Evolutionary conservation across 2,888 invertebrate species (phyloP).

Genomic region (Nephrocerus scutellatus): DNA sequence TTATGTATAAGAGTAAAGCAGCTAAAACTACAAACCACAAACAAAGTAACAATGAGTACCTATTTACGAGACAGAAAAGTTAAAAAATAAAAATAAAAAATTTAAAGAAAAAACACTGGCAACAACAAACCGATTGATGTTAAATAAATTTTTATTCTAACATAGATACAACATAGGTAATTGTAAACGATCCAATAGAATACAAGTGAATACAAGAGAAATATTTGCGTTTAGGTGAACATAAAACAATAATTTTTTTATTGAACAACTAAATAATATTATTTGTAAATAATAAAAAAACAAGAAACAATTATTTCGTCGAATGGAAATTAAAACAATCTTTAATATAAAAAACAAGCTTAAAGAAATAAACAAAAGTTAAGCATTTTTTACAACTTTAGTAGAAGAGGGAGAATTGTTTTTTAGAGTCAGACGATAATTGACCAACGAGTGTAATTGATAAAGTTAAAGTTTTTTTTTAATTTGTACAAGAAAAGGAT

Average conservation of each 20-base stretch:
- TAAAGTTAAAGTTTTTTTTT: no score
- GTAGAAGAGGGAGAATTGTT: no score
- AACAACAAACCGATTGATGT: constrained; percentile 3
- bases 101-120: constrained; percentile 6
- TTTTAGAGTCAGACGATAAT: no score
- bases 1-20: no score
- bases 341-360: constrained; percentile 3
- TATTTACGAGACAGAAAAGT: constrained; percentile 14
- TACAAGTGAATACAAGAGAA: constrained; percentile 12
- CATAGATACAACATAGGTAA: constrained; percentile 12
- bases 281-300: constrained; percentile 18
- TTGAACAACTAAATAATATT: constrained; percentile 16
- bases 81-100: constrained; percentile 8
- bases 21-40: constrained; percentile 4
- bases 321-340: constrained; percentile 2
- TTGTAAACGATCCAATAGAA: constrained; percentile 4
- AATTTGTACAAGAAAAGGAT: no score
- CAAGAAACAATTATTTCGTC: constrained; percentile 6
- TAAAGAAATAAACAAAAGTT: constrained; percentile 7
- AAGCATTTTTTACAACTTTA: constrained; percentile 7
- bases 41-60: constrained; percentile 16
- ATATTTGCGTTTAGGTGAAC: constrained; percentile 28
- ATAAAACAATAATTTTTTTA: constrained; percentile 36
- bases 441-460: no score
- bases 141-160: constrained; percentile 16